Percentiles rank a stretch among this genome's conserved stretches.
Conservation (phyloP, 2,797 vertebrate species). For the Pangasius djambal region DNA sequence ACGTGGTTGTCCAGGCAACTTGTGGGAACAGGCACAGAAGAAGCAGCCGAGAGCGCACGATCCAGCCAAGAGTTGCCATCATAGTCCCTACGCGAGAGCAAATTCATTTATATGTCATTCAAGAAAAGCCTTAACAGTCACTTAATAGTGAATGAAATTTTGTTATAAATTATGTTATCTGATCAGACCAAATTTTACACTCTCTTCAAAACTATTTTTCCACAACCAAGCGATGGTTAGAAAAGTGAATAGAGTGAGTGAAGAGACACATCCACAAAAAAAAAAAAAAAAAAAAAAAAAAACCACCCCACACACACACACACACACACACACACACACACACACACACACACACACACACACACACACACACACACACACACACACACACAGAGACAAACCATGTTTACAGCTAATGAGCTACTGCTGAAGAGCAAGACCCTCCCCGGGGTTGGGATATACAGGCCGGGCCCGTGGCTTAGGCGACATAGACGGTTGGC, state of each 20-base stretch:
- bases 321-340: too few relatives aligned
- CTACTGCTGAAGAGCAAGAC: background rate
- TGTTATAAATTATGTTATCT: background rate
- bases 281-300: too few relatives aligned
- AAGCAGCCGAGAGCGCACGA: slow-evolving; percentile 65
- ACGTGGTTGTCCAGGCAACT: slow-evolving; percentile 71
- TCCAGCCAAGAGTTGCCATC: slow-evolving; percentile 62
- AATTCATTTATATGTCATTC: background rate
- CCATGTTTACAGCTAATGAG: background rate
- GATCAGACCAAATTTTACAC: background rate
- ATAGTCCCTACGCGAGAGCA: slow-evolving; percentile 47
- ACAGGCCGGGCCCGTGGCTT: too few relatives aligned
- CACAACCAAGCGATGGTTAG: background rate
- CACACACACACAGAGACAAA: background rate
- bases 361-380: too few relatives aligned
- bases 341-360: too few relatives aligned
- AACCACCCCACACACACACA: too few relatives aligned
- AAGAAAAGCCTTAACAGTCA: too few relatives aligned
- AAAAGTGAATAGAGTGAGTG: background rate
- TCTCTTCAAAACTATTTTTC: background rate
- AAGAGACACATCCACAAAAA: background rate
- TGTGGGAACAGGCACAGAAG: slow-evolving; percentile 67
- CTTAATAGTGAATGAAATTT: background rate
- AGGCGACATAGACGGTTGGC: too few relatives aligned
- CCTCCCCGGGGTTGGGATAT: too few relatives aligned